Base-by-base conservation (phyloP, 2,113 vertebrate genomes). In the Elaphurus davidianus region DNA sequence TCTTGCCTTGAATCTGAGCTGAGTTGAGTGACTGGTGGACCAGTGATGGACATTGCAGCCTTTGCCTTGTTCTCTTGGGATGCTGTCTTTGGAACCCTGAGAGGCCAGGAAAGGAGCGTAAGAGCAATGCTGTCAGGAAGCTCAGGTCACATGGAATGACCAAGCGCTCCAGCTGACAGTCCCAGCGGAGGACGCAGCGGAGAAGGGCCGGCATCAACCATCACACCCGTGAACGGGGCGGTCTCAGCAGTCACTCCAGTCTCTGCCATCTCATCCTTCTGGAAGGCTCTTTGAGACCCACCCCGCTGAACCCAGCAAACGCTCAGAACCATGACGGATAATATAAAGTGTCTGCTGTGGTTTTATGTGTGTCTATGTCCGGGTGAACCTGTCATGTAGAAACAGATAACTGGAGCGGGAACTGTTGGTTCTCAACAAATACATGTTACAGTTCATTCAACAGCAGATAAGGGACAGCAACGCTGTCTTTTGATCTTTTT, bases 161-260 rank as follows among this genome's bases (percentile, higher is more conserved):
- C 7, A 12, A 50, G 6, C 1, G 0, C 57, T 33, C 27, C 5
- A n/a, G 47, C 55, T 6, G 23, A 45, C 14, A 21, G 7, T 9
- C 23, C 17, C 36, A 52, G 40, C 7, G 6, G 40, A 90, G 47
- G 33, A 28, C 0, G 1, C 19, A 27, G 7, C 5, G 2, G 36
- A 1, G 14, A 11, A 45, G 1, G 10, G 45, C 27, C 14, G 30
- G 19, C 27, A 13, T 5, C 14, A 12, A 0, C 17, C 14, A 5
- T 17, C 27, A 9, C 27, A 47, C 4, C 1, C 0, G 6, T 13
- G 36, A 27, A 15, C 1, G 6, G 71, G n/a, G 78, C 6, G 25
- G 15, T 23, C 52, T n/a, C 3, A 5, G 0, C 15, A 11, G 27
- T 1, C 9, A 4, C 52, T 40, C 9, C 28, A 71, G 16, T 13